A percentile compares a stretch with the other conserved stretches of the same genome.
These are phyloP conservation scores for Ispidina lecontei DNA, from an alignment of 2,797 vertebrate genomes.

Conservation along the genomic window DNA sequence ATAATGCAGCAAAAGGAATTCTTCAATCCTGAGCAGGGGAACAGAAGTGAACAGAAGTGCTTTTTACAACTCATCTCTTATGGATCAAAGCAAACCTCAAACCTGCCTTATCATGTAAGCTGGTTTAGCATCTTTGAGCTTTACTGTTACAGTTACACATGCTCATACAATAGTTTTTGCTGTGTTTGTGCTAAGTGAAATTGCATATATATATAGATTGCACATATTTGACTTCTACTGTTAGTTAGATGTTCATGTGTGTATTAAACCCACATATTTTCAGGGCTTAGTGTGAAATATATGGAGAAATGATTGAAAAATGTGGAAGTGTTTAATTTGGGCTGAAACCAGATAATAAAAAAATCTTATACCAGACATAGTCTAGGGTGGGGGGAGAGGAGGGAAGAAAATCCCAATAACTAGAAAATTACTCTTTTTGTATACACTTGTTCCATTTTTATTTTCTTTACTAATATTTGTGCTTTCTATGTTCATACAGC, in stretches of 20 bases:
- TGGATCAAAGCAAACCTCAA: constrained; percentile 72
- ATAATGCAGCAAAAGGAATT: constrained; percentile 79
- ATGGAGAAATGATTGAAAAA: not conserved
- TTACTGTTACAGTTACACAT: constrained; percentile 27
- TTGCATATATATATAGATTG: not conserved
- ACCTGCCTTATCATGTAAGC: constrained; percentile 47
- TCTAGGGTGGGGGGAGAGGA: accelerated
- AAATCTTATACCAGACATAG: not conserved
- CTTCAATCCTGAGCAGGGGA: constrained; percentile 67
- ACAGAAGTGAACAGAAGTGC: constrained; percentile 55
- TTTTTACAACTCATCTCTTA: constrained; percentile 64
- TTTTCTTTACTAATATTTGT: not conserved
- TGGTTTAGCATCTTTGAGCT: constrained; percentile 27
- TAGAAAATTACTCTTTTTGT: not conserved
- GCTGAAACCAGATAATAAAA: not conserved
- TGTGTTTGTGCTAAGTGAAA: not conserved
- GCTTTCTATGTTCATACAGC: constrained; percentile 3
- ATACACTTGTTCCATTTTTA: not conserved
- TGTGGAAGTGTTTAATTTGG: not conserved
- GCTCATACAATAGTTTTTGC: constrained; percentile 39
- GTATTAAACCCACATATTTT: not conserved
- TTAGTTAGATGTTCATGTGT: not conserved
- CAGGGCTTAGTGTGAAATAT: not conserved
- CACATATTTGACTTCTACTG: not conserved
- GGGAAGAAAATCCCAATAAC: not conserved